Conservation (phyloP, 2,113 vertebrate genomes). For the Nansenia antarctica region DNA sequence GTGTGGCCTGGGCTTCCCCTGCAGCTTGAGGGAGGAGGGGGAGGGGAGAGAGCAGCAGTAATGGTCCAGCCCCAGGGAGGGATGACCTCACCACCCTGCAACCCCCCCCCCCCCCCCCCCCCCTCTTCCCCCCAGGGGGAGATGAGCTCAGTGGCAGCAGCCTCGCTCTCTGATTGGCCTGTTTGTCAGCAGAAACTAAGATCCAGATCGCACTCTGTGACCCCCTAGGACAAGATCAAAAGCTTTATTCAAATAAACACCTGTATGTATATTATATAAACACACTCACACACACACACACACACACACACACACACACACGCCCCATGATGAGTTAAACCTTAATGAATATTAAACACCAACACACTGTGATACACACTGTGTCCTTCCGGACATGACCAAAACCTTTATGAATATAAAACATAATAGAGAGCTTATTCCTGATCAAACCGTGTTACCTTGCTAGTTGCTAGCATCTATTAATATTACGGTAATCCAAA, state of each 20-base stretch:
- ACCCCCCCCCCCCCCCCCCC: too few species aligned
- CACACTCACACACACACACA: slow-evolving; percentile 3
- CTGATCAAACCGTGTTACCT: too few species aligned
- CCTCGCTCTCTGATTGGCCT: slow-evolving; percentile 56
- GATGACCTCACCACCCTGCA: slow-evolving; percentile 74
- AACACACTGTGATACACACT: background rate
- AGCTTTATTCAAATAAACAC: too few species aligned
- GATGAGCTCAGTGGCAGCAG: slow-evolving; percentile 74
- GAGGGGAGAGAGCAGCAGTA: slow-evolving; percentile 38
- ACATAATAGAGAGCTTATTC: slow-evolving; percentile 11
- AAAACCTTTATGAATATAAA: slow-evolving; percentile 64
- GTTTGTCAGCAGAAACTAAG: slow-evolving; percentile 70
- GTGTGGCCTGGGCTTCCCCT: background rate
- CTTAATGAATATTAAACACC: background rate
- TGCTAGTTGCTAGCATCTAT: too few species aligned
- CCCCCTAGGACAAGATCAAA: slow-evolving; percentile 3
- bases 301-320: slow-evolving; percentile 26
- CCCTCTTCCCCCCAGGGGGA: slow-evolving; percentile 52
- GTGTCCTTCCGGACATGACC: background rate
- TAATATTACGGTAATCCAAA: too few species aligned
- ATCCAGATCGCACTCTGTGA: slow-evolving; percentile 54
- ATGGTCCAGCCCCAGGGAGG: slow-evolving; percentile 65
- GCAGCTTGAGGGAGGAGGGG: background rate
- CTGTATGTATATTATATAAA: background rate
- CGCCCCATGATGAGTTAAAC: background rate